Evolutionary conservation across 2,797 vertebrate genomes (phyloP), one percentile per base, ranked within the genome.

Genomic region (Crenichthys baileyi): DNA sequence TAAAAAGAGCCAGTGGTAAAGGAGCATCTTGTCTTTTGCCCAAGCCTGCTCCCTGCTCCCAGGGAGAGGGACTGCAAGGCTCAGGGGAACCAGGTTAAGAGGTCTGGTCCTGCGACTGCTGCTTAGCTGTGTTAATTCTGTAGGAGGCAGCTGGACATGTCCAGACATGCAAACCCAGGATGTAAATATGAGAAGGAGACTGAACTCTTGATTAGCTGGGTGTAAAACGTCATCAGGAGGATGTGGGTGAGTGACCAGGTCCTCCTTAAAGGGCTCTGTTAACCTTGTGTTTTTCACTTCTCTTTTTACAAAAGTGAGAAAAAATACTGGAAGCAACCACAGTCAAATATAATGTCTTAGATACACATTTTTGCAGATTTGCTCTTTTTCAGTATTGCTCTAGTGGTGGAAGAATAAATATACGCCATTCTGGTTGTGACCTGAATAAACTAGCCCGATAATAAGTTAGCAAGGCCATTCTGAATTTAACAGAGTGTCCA

Each of bases 141-240:
- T 82, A 50, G 12, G 76, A 78, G 61, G 61, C 60, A 80, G 60
- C 56, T 22, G 75, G 79, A 90, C 89, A 91, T 70, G 90, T 88
- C 85, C 65, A 77, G 87, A 68, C 91, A 79, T 93, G 91, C 83
- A 2, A 51, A 15, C 73, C 39, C 48, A 29, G 76, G 44, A 75
- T 65, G 55, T 77, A 75, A 71, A 79, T 63, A 73, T 58, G 15
- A 67, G 78, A 65, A 24, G 75, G 73, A 72, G 46, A 24, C 36
- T 79, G 80, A 79, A 76, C 78, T 79, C 41, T 24, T 24, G 60
- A 77, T 90, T 65, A 75, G 67, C 50, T 82, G 31, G 75, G 76
- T 51, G 74, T 77, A 77, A 81, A 80, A 82, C 76, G 73, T 78
- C 79, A 81, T 77, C 50, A 44, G 12, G 16, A 50, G 31, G 65